Evolutionary conservation across 2,888 invertebrate species (phyloP).

Genomic region (Patella pellucida): DNA sequence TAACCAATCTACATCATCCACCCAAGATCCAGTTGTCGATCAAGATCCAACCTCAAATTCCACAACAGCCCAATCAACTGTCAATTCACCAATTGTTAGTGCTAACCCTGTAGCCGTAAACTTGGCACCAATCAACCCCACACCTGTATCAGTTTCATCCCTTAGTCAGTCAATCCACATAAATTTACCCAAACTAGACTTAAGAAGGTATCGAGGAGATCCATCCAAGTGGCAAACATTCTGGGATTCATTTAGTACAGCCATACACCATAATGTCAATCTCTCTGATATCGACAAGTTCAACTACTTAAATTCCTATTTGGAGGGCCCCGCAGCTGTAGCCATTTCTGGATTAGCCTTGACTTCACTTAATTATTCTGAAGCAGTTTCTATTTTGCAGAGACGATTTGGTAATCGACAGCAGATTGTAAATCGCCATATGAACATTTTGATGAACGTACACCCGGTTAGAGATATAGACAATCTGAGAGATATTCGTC

Average conservation of each 20-base stretch:
- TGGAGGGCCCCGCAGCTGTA: not conserved
- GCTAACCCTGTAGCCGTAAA: no score
- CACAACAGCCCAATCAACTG: no score
- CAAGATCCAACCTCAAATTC: no score
- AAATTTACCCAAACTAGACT: not conserved
- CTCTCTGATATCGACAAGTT: constrained; percentile 8
- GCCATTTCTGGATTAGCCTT: not conserved
- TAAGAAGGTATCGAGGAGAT: not conserved
- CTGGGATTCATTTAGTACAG: not conserved
- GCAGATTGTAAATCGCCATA: not conserved
- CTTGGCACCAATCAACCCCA: no score
- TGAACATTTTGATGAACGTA: not conserved
- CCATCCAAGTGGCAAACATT: not conserved
- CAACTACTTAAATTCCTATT: not conserved
- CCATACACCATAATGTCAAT: not conserved
- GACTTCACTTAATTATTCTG: not conserved
- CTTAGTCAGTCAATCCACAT: no score
- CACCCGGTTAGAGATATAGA: no score
- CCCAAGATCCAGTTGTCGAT: no score
- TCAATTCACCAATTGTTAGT: no score
- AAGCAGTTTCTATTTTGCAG: not conserved
- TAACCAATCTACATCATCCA: no score
- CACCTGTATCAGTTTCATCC: no score
- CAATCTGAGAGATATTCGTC: no score
- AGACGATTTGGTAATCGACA: not conserved